Percentiles rank a stretch among this genome's conserved stretches.
Evolutionary conservation across 2,888 invertebrate species (phyloP).

Genomic region (Fragum whitleyi): DNA sequence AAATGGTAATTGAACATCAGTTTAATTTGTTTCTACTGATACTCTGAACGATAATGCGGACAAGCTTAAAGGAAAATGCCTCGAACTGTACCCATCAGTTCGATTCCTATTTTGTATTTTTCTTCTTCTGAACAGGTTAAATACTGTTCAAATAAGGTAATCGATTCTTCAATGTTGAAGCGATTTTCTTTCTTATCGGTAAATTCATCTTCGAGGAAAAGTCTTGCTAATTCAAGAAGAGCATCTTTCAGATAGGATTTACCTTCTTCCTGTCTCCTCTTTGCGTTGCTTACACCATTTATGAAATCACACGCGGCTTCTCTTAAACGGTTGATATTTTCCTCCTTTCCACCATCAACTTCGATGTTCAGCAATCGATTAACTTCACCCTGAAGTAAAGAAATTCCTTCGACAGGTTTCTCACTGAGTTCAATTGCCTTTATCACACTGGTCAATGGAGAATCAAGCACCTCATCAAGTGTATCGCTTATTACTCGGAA

Average conservation of each 20-base stretch:
- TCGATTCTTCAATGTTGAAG: too few relatives aligned
- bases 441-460: background rate
- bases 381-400: background rate
- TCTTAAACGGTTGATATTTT: background rate
- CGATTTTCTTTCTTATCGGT: too few relatives aligned
- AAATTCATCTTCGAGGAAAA: background rate
- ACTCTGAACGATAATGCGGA: too few relatives aligned
- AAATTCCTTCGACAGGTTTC: too few relatives aligned
- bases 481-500: background rate
- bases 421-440: background rate
- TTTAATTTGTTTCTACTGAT: too few relatives aligned
- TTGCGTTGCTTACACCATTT: background rate
- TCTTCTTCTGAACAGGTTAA: too few relatives aligned
- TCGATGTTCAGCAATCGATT: background rate
- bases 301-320: background rate
- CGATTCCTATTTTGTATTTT: too few relatives aligned
- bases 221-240: background rate
- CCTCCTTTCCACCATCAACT: background rate
- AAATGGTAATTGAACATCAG: too few relatives aligned
- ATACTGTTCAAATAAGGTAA: too few relatives aligned
- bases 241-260: background rate
- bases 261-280: background rate
- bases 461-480: background rate
- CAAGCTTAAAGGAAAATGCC: too few relatives aligned
- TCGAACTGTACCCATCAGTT: too few relatives aligned